Evolutionary conservation across 2,797 vertebrate species (phyloP).

Genomic region (Sphaeramia orbicularis): DNA sequence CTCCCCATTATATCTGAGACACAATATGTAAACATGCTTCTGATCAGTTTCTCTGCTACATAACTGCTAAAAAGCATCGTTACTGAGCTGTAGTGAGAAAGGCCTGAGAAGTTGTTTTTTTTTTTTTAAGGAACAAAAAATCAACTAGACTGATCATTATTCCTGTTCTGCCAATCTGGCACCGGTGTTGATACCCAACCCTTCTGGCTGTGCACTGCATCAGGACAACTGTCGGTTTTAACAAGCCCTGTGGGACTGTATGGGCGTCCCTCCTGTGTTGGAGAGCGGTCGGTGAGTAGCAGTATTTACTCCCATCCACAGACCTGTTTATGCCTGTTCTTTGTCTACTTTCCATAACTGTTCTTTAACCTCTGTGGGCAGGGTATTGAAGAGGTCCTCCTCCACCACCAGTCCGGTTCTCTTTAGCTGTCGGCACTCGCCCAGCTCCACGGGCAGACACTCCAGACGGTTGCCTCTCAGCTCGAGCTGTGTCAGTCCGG

Average conservation of each 20-base stretch:
- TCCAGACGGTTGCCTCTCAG: conserved; percentile 96
- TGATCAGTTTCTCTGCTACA: conserved; percentile 44
- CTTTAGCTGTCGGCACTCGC: conserved; percentile 94
- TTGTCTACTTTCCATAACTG: conserved; percentile 95
- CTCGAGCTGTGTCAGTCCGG: conserved; percentile 93
- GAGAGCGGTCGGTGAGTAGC: not conserved
- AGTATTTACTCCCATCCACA: conserved; percentile 9
- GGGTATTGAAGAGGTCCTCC: conserved; percentile 95
- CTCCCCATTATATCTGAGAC: not conserved
- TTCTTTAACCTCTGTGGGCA: conserved; percentile 96
- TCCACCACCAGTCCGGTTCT: conserved; percentile 94
- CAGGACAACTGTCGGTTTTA: conserved; percentile 8
- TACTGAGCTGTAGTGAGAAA: conserved; percentile 15
- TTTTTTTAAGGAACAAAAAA: conserved; percentile 19
- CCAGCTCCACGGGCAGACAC: conserved; percentile 96
- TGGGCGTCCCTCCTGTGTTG: conserved; percentile 9
- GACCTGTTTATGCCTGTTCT: conserved; percentile 88
- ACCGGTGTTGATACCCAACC: conserved; percentile 45
- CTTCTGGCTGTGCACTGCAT: conserved; percentile 44
- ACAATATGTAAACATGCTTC: conserved; percentile 40
- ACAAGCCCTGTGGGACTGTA: conserved; percentile 6
- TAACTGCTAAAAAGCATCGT: conserved; percentile 50
- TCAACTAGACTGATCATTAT: conserved; percentile 4
- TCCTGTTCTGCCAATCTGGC: conserved; percentile 30
- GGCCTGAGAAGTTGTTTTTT: conserved; percentile 34